Base-by-base conservation (phyloP, 2,797 vertebrate species). In the Myiotriccus ornatus region DNA sequence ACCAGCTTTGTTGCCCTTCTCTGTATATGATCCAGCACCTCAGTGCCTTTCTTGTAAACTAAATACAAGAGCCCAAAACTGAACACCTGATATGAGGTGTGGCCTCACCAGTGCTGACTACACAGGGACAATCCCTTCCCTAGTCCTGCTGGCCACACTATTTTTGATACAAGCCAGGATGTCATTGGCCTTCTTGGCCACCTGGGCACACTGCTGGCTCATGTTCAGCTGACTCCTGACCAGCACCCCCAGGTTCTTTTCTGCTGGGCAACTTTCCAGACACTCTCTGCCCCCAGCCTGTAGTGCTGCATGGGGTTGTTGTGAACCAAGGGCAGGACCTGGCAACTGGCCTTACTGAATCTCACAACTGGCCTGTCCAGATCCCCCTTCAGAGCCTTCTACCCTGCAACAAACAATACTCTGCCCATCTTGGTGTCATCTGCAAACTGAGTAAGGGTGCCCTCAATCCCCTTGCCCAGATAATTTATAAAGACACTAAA, bases 1-100 rank as follows among this genome's bases (percentile, higher is more conserved):
- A 84, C 12, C 34, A 35, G 8, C 19, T 32, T 63, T 3, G 16
- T 24, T 47, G 10, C 17, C 10, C 9, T 52, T 63, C 34, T 53
- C 27, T 23, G 17, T 44, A 47, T 20, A 19, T 0, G 0, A 18
- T 21, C 32, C 32, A 80, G 17, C 27, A 37, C 3, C 34, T 74
- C 44, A 43, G 6, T 37, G 14, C 62, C 23, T 50, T 62, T 84
- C 47, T 52, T 41, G 25, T 9, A 62, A 52, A 67, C 44, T 32
- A 50, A 84, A 32, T 27, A 35, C 24, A 35, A 49, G 35, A 71
- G 24, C 14, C 8, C 41, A 60, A 77, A 77, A 67, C 10, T 32
- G 55, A 47, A 25, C 55, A 47, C 27, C 15, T 13, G 22, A 30
- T 24, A 30, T 21, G 6, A 37, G 21, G 30, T 28, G 57, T 6